phyloP scores from a whole-genome alignment of 2,888 invertebrate genomes.

The Melanchra persicariae region DNA sequence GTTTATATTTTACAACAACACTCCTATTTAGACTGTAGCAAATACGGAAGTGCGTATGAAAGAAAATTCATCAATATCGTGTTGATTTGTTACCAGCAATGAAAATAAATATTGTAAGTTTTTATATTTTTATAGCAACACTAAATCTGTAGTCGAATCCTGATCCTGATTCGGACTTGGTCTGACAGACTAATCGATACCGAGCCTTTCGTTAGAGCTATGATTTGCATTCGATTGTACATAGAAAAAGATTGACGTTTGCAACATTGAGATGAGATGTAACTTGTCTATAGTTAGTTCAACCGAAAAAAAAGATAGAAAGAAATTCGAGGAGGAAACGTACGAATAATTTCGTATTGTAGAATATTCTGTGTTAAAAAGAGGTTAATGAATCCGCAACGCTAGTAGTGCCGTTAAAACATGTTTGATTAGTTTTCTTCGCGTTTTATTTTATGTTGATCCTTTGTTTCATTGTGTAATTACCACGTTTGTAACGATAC shows the following conservation, averaged over 20 bases:
- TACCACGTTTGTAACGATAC: constrained; percentile 80
- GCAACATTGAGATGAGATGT: constrained; percentile 59
- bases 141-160: constrained; percentile 38
- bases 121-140: constrained; percentile 45
- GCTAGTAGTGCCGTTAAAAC: constrained; percentile 82
- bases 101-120: constrained; percentile 44
- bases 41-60: constrained; percentile 65
- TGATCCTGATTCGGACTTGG: not conserved
- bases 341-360: constrained; percentile 80
- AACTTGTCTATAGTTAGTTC: constrained; percentile 71
- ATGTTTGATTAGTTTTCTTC: constrained; percentile 85
- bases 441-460: constrained; percentile 84
- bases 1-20: constrained; percentile 47
- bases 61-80: constrained; percentile 69
- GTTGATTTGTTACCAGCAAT: constrained; percentile 52
- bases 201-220: not conserved
- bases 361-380: constrained; percentile 81
- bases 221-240: not conserved
- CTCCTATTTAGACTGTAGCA: constrained; percentile 51
- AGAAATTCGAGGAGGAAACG: constrained; percentile 82
- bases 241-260: constrained; percentile 29
- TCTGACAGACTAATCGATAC: not conserved
- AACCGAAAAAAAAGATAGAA: constrained; percentile 74
- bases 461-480: constrained; percentile 86
- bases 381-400: constrained; percentile 86